phyloP scores from a whole-genome alignment of 2,888 invertebrate species.

The Ommatoiulus sabulosus region DNA sequence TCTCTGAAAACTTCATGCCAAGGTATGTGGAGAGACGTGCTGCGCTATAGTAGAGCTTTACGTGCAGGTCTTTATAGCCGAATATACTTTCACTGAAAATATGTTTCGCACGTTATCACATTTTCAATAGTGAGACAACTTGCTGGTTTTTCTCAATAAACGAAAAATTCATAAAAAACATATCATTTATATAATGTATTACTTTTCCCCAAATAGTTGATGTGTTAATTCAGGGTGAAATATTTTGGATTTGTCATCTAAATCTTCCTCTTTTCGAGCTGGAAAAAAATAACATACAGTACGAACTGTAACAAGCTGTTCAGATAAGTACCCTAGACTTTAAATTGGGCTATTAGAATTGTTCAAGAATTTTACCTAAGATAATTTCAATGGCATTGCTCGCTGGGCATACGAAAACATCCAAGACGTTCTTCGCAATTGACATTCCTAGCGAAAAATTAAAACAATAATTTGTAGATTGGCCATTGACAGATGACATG shows the following conservation, averaged over 20 bases:
- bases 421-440: constrained; percentile 56
- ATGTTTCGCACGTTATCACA: constrained; percentile 58
- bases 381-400: constrained; percentile 74
- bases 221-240: constrained; percentile 91
- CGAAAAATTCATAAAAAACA: background rate
- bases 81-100: constrained; percentile 85
- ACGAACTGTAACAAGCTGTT: background rate
- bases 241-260: constrained; percentile 74
- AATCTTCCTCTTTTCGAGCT: constrained; percentile 75
- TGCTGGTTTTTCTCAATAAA: background rate
- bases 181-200: constrained; percentile 60
- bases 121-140: constrained; percentile 49
- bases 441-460: constrained; percentile 51
- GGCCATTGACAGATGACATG: background rate
- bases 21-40: constrained; percentile 84
- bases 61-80: constrained; percentile 86
- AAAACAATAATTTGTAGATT: background rate
- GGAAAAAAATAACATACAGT: constrained; percentile 57
- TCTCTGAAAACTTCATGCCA: constrained; percentile 79
- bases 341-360: background rate
- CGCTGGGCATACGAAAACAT: constrained; percentile 57
- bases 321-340: background rate
- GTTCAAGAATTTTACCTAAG: constrained; percentile 68
- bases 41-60: constrained; percentile 84
- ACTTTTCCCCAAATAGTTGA: constrained; percentile 90